Percentiles rank a stretch among this genome's conserved stretches.
These are phyloP conservation scores for Anoncus sp. DNA, from an alignment of 2,888 invertebrate genomes.

Conservation along the genomic window DNA sequence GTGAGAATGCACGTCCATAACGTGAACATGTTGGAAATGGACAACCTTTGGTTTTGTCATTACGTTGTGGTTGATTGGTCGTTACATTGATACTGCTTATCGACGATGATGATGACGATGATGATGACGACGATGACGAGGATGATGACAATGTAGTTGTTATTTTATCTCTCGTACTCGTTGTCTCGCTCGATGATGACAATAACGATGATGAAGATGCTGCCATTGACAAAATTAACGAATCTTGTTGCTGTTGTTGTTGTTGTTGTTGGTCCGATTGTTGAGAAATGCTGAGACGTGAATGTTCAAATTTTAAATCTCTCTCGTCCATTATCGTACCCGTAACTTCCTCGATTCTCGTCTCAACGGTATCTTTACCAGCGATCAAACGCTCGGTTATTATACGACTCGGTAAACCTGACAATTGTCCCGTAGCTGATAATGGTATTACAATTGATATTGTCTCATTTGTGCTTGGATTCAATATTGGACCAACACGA, in stretches of 20 bases:
- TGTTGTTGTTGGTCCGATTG: constrained; percentile 7
- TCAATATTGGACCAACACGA: constrained; percentile 78
- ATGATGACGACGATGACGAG: not conserved
- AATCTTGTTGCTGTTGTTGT: too few relatives aligned
- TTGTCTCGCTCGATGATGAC: not conserved
- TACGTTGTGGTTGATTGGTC: constrained; percentile 41
- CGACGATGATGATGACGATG: too few relatives aligned
- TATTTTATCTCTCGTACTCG: constrained; percentile 4
- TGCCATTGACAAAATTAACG: too few relatives aligned
- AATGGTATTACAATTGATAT: constrained; percentile 80
- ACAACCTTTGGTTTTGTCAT: constrained; percentile 80
- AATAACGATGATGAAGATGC: too few relatives aligned
- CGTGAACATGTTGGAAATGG: constrained; percentile 79
- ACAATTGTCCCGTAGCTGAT: constrained; percentile 77
- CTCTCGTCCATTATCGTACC: constrained; percentile 31
- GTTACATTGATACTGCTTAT: too few relatives aligned
- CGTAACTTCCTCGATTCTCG: constrained; percentile 32
- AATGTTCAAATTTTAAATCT: constrained; percentile 10
- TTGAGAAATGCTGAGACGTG: not conserved
- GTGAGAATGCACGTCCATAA: constrained; percentile 80
- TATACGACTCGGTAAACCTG: constrained; percentile 70
- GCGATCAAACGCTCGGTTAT: constrained; percentile 68
- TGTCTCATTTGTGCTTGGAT: constrained; percentile 73
- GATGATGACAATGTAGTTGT: not conserved
- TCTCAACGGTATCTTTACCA: constrained; percentile 63